Evolutionary conservation across 2,113 vertebrate species (phyloP).

Genomic region (Cairina moschata): DNA sequence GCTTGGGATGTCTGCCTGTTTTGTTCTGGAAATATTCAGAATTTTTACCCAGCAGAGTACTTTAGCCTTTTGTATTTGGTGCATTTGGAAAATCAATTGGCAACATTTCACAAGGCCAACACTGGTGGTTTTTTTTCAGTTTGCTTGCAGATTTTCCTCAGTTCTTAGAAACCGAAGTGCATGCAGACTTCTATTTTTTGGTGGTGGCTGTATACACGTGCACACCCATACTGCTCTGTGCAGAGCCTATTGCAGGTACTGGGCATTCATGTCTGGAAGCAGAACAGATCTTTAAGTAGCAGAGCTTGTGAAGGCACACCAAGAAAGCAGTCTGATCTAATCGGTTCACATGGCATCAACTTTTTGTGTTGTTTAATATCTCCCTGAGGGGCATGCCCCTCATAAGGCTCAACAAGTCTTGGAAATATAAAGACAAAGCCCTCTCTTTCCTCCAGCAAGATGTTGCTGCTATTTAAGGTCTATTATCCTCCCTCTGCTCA

Average conservation of each 20-base stretch:
- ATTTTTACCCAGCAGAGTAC: neutral
- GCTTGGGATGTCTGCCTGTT: neutral
- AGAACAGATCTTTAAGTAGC: neutral
- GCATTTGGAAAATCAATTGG: neutral
- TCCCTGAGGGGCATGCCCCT: neutral
- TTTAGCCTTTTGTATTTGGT: neutral
- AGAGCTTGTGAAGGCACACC: neutral
- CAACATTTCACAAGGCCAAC: neutral
- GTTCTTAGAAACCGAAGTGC: neutral
- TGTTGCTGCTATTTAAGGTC: constrained; percentile 48
- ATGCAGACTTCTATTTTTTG: neutral
- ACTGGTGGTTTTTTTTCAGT: neutral
- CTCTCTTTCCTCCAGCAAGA: constrained; percentile 21
- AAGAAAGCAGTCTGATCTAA: neutral
- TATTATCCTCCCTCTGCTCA: constrained; percentile 40
- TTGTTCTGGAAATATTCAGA: neutral
- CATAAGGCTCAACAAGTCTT: neutral
- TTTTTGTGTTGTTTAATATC: neutral
- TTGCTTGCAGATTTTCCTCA: neutral
- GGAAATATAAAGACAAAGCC: neutral
- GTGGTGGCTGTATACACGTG: rapidly evolving
- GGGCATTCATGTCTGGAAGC: rapidly evolving
- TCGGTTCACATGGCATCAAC: neutral
- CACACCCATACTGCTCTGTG: rapidly evolving
- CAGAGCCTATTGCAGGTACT: neutral